Conservation (phyloP, 92 coral and sea anemone species). For the Porites lobata region DNA sequence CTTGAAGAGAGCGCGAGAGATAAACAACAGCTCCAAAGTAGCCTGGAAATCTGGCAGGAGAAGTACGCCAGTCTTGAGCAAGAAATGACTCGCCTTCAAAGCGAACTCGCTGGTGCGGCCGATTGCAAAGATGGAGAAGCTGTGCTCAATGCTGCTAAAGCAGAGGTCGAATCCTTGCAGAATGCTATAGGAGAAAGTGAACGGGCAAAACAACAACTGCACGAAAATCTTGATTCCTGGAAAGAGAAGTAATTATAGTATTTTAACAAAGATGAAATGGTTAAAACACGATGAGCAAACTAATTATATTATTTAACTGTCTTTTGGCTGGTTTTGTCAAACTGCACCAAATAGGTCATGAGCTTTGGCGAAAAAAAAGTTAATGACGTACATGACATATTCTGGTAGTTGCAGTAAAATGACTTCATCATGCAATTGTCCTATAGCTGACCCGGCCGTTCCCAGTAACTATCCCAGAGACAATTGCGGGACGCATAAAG, state of each 20-base stretch:
- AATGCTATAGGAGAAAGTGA: not conserved
- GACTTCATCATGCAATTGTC: too few species aligned
- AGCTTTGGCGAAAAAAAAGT: too few species aligned
- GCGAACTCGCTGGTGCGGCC: constrained; percentile 1
- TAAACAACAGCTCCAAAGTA: not conserved
- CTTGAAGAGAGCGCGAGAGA: constrained; percentile 12
- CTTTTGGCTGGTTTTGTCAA: too few species aligned
- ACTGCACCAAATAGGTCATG: too few species aligned
- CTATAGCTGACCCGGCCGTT: too few species aligned
- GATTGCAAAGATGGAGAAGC: not conserved
- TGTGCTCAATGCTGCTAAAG: not conserved
- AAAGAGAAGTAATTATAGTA: not conserved
- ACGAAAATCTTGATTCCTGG: not conserved
- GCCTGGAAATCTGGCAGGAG: constrained; percentile 8
- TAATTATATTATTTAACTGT: too few species aligned
- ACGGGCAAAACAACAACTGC: not conserved
- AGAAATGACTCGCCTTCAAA: constrained; percentile 13
- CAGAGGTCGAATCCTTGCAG: not conserved
- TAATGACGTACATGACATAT: too few species aligned
- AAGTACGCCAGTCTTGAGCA: constrained; percentile 12
- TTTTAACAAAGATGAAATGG: not conserved
- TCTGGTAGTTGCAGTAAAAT: too few species aligned
- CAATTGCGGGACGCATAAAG: too few species aligned
- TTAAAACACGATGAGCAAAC: too few species aligned
- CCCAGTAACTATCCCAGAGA: too few species aligned